Conservation (phyloP, 2,888 invertebrate species). For the Drosophila algonquin region DNA sequence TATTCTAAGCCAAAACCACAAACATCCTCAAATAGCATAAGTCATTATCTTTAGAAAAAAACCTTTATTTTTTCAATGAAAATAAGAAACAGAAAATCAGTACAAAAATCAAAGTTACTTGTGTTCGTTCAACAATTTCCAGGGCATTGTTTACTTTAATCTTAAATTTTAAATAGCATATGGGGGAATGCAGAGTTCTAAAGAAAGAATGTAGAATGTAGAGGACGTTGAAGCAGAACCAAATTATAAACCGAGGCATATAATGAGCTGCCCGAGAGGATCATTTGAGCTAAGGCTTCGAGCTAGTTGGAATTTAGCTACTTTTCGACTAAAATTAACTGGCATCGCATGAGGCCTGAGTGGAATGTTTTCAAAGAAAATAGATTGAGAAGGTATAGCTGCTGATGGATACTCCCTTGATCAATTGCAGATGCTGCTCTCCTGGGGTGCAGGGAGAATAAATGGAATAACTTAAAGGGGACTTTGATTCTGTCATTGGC, state of each 20-base stretch:
- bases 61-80: slow-evolving; percentile 59
- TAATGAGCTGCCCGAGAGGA: slow-evolving; percentile 60
- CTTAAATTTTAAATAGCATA: slow-evolving; percentile 16
- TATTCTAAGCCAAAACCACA: slow-evolving; percentile 14
- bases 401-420: slow-evolving; percentile 18
- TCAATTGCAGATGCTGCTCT: slow-evolving; percentile 8
- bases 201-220: slow-evolving; percentile 18
- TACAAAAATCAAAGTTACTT: slow-evolving; percentile 55
- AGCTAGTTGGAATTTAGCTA: slow-evolving; percentile 40
- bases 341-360: slow-evolving; percentile 30
- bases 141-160: slow-evolving; percentile 43
- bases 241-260: slow-evolving; percentile 63
- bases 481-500: background rate
- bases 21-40: slow-evolving; percentile 37
- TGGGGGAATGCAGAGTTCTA: slow-evolving; percentile 26
- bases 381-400: background rate
- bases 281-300: slow-evolving; percentile 30
- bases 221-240: slow-evolving; percentile 46
- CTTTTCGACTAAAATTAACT: slow-evolving; percentile 34
- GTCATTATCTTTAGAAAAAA: slow-evolving; percentile 63
- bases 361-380: slow-evolving; percentile 13
- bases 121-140: slow-evolving; percentile 55
- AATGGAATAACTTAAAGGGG: slow-evolving; percentile 7
- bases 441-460: background rate
- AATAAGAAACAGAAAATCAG: slow-evolving; percentile 49